These are phyloP conservation scores for Ispidina picta DNA, from an alignment of 2,797 vertebrate genomes.

Conservation along the genomic window DNA sequence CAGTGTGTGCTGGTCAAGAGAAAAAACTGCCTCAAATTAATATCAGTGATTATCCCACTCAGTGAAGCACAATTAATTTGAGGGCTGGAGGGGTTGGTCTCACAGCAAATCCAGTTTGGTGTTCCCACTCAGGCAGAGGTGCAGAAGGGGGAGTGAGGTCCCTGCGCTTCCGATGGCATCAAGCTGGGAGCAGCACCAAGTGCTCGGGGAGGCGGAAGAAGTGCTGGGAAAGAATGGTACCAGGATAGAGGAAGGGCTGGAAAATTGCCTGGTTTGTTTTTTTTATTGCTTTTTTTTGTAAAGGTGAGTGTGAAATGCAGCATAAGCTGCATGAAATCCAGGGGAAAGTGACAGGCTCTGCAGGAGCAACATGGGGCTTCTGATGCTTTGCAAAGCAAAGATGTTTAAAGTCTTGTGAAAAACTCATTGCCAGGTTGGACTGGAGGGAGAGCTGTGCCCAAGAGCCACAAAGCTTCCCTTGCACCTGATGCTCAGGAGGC, in stretches of 20 bases:
- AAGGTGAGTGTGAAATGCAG: background rate
- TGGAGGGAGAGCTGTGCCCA: background rate
- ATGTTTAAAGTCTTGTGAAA: background rate
- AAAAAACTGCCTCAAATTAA: background rate
- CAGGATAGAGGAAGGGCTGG: background rate
- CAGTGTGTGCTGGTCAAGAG: background rate
- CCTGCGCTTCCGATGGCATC: fast-evolving
- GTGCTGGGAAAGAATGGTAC: background rate
- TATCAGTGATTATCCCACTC: conserved; percentile 12
- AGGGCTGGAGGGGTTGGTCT: background rate
- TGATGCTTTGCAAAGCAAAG: background rate
- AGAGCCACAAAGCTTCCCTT: background rate
- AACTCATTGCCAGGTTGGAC: fast-evolving
- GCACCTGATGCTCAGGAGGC: fast-evolving
- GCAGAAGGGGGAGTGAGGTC: fast-evolving
- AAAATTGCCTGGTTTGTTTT: background rate
- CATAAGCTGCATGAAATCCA: background rate
- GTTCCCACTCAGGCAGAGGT: fast-evolving
- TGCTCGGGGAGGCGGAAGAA: background rate
- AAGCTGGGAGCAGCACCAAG: background rate
- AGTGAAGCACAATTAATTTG: background rate
- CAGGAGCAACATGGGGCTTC: background rate
- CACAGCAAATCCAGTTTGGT: background rate
- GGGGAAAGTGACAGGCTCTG: background rate
- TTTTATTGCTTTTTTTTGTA: background rate